phyloP scores from a whole-genome alignment of 2,797 vertebrate genomes.

The Eutrigla gurnardus region DNA sequence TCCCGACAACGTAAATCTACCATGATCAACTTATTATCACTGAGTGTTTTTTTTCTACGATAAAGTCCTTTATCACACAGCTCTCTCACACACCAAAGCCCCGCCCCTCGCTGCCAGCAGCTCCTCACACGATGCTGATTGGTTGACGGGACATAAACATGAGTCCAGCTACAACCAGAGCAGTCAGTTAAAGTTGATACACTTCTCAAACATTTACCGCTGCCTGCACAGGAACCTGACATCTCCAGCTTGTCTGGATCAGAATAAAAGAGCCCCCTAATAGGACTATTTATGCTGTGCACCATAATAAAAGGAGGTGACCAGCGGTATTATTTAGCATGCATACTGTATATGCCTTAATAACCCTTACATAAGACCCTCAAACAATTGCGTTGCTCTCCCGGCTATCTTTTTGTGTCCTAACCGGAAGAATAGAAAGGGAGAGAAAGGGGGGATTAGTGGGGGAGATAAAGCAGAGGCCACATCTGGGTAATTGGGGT shows the following conservation, averaged over 20 bases:
- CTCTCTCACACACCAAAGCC: too few species aligned
- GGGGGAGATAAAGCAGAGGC: conserved; percentile 56
- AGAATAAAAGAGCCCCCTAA: not conserved
- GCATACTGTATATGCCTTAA: conserved; percentile 36
- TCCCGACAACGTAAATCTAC: too few species aligned
- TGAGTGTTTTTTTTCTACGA: too few species aligned
- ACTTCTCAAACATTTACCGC: too few species aligned
- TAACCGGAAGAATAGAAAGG: conserved; percentile 34
- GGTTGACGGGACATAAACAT: too few species aligned
- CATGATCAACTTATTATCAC: too few species aligned
- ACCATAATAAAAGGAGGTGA: conserved; percentile 1
- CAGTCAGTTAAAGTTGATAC: too few species aligned
- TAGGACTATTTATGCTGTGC: not conserved
- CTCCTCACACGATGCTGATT: too few species aligned
- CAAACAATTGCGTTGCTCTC: conserved; percentile 36
- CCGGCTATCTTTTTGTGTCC: conserved; percentile 35
- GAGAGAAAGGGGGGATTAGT: conserved; percentile 67
- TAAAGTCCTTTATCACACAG: too few species aligned
- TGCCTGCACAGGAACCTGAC: too few species aligned
- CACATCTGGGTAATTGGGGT: conserved; percentile 76
- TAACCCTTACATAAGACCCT: conserved; percentile 40
- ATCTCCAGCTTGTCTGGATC: not conserved
- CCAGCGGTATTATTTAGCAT: conserved; percentile 1
- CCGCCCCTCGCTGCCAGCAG: too few species aligned
- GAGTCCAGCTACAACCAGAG: too few species aligned